A percentile compares a stretch with the other conserved stretches of the same genome.
Conservation (phyloP, 1,140 invertebrate genomes). For the Conus betulinus region DNA sequence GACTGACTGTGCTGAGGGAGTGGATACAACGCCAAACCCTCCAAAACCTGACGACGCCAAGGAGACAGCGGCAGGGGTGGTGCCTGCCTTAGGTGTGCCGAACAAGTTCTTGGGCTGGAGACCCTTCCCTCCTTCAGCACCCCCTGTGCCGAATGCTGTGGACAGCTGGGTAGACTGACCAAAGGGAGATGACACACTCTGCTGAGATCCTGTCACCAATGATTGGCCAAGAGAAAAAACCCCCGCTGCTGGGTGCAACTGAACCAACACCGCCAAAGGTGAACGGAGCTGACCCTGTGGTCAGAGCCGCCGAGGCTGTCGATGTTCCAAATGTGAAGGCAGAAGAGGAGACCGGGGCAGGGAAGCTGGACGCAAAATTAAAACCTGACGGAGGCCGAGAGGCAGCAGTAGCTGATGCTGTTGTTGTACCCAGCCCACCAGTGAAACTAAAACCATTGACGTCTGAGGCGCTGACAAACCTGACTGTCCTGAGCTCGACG, state of each 20-base stretch:
- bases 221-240: slow-evolving; percentile 24
- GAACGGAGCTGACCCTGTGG: neutral
- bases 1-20: neutral
- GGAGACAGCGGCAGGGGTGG: neutral
- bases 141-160: neutral
- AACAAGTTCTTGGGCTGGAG: neutral
- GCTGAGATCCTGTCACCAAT: neutral
- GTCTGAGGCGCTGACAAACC: neutral
- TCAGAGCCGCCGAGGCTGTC: neutral
- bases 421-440: neutral
- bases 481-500: neutral
- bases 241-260: neutral
- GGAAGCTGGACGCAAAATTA: neutral
- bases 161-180: neutral
- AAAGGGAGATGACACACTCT: neutral
- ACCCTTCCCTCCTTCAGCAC: neutral
- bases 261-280: neutral
- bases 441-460: neutral
- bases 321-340: slow-evolving; percentile 1
- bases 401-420: neutral
- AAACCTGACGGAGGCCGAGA: neutral
- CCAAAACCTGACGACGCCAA: neutral
- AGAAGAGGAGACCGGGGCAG: neutral
- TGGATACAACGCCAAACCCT: neutral
- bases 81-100: neutral